phyloP scores from a whole-genome alignment of 2,888 invertebrate species.

The Calameuta pallipes region DNA sequence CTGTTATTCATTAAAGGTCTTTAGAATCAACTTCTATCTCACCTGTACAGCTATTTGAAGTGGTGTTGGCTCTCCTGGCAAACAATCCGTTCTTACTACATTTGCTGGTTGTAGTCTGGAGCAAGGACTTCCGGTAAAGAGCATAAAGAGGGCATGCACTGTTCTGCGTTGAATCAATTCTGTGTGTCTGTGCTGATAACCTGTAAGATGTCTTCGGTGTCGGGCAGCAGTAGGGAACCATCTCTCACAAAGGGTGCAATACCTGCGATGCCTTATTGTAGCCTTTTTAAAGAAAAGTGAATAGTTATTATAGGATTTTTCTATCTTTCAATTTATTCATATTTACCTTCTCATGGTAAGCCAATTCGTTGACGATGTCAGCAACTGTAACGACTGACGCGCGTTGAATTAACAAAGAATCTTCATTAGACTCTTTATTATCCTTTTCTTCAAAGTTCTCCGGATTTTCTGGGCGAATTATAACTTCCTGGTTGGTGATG shows the following conservation, averaged over 20 bases:
- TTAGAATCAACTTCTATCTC: constrained; percentile 15
- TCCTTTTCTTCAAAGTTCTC: constrained; percentile 31
- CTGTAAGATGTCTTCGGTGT: constrained; percentile 58
- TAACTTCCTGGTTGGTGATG: constrained; percentile 52
- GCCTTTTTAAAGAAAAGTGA: constrained; percentile 41
- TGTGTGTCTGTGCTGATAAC: constrained; percentile 62
- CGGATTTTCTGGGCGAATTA: constrained; percentile 15
- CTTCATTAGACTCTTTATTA: constrained; percentile 18
- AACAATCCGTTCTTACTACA: constrained; percentile 54
- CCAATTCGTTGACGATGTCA: constrained; percentile 57
- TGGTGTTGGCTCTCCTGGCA: constrained; percentile 60
- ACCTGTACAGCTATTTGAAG: constrained; percentile 65
- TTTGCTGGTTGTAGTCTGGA: constrained; percentile 59
- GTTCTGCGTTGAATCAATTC: constrained; percentile 63
- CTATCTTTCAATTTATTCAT: not conserved
- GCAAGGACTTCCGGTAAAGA: constrained; percentile 63
- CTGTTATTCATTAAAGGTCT: not conserved
- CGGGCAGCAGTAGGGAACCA: constrained; percentile 61
- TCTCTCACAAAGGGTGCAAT: constrained; percentile 62
- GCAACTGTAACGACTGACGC: constrained; percentile 52
- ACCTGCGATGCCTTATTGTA: constrained; percentile 60
- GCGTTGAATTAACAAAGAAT: constrained; percentile 21
- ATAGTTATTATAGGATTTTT: not conserved
- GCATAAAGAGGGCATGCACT: constrained; percentile 62
- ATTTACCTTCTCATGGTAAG: constrained; percentile 62